Conservation (phyloP, 2,797 vertebrate genomes). For the Acanthornis magna region DNA sequence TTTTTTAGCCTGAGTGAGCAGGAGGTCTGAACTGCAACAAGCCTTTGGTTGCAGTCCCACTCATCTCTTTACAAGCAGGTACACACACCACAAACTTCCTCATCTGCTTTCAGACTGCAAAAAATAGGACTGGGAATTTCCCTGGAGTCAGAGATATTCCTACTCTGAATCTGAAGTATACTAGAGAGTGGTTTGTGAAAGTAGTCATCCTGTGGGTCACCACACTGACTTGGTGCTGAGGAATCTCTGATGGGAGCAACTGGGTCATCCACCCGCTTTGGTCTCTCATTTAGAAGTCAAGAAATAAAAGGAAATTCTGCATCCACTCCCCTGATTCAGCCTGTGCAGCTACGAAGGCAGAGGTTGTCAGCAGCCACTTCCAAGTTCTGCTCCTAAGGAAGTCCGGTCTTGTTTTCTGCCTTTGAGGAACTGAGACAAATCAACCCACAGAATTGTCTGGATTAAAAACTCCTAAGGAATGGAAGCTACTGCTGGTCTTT, state of each 20-base stretch:
- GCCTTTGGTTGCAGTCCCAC: neutral
- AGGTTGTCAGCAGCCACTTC: neutral
- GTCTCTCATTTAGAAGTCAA: neutral
- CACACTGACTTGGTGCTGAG: neutral
- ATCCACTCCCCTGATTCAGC: neutral
- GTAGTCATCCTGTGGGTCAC: neutral
- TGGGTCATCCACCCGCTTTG: neutral
- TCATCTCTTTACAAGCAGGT: neutral
- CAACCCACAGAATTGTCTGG: neutral
- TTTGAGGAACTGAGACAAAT: neutral
- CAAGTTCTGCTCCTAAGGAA: neutral
- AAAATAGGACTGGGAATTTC: neutral
- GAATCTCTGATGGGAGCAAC: neutral
- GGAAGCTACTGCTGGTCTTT: neutral
- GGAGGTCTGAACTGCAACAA: neutral
- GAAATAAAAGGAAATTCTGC: neutral
- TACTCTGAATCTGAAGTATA: neutral
- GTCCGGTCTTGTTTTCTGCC: neutral
- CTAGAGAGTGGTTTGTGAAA: neutral
- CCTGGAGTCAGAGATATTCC: neutral
- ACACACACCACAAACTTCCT: neutral
- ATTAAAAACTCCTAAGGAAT: neutral
- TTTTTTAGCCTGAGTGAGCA: accelerated
- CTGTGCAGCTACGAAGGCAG: neutral
- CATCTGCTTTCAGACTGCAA: neutral